Base-by-base conservation (phyloP, 2,797 vertebrate genomes). In the Bradypodion ventrale region DNA sequence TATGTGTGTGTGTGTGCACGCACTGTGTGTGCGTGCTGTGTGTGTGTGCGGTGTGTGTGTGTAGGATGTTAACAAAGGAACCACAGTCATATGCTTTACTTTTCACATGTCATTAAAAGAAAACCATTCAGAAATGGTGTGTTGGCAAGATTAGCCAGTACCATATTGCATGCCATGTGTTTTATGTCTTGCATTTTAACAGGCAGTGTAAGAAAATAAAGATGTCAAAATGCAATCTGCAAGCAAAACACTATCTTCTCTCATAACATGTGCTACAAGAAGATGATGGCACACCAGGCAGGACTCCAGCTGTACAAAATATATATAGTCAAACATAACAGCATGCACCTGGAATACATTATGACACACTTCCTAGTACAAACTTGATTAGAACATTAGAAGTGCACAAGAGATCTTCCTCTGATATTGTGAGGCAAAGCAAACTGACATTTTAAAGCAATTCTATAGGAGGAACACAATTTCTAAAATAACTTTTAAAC, bases 221-320 rank as follows among this genome's bases (percentile, higher is more conserved):
- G 85, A 85, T 85, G 84, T 88, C 84, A 73, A 83, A 88, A 80
- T 40, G 46, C 69, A 83, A 90, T 87, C 85, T 81, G 85, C 46
- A 70, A 12, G 7, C 52, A 87, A 84, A 88, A 9, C 1, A 59
- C 6, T 52, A 75, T 87, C 82, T 23, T 84, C 81, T 89, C 62
- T 78, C 78, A 83, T 72, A 72, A 87, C 87, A 59, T 40, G 35
- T 0, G 44, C 68, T 83, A 84, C 0, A 87, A 78, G 75, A 76
- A 87, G 29, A 70, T 89, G 86, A 82, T 63, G 73, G 1, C 37
- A 83, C 4, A 35, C 84, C 0, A 1, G 7, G n/a, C 74, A 70
- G 10, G 85, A 77, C n/a, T 87, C 80, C 66, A 46, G 29, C 63
- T 60, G 56, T 12, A 3, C 44, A 21, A 15, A 84, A 46, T 60